These are phyloP conservation scores for Listrodromus nycthemerus DNA, from an alignment of 2,888 invertebrate species.

Conservation along the genomic window DNA sequence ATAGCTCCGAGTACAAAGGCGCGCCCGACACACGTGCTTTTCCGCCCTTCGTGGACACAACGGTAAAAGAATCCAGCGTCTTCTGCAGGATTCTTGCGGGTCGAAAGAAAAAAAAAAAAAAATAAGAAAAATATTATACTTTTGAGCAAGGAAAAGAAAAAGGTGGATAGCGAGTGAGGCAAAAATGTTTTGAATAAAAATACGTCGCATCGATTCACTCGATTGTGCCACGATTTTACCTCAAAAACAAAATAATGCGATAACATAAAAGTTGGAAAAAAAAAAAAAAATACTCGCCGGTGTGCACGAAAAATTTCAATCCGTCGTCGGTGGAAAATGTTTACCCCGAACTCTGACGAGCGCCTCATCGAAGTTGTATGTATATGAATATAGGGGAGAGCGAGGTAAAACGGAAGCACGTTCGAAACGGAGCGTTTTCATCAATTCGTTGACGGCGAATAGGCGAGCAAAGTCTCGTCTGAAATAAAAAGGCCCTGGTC, in stretches of 20 bases:
- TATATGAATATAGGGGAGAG: not conserved
- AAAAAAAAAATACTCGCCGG: constrained; percentile 21
- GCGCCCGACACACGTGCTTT: constrained; percentile 44
- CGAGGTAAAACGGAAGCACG: too few relatives aligned
- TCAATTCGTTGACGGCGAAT: too few relatives aligned
- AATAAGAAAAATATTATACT: not conserved
- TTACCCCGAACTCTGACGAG: constrained; percentile 33
- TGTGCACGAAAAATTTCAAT: constrained; percentile 32
- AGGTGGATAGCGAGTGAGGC: not conserved
- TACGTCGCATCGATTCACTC: not conserved
- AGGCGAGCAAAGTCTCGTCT: too few relatives aligned
- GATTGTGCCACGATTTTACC: constrained; percentile 12
- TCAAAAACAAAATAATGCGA: not conserved
- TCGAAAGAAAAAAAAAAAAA: constrained; percentile 4
- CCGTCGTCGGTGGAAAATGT: constrained; percentile 34
- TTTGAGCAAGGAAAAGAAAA: not conserved
- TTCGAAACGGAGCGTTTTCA: too few relatives aligned
- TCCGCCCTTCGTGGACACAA: constrained; percentile 43
- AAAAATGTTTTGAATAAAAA: not conserved
- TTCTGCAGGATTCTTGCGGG: constrained; percentile 33
- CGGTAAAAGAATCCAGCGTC: constrained; percentile 51
- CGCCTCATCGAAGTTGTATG: constrained; percentile 8
- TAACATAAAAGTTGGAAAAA: not conserved
- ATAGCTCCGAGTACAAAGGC: constrained; percentile 53
- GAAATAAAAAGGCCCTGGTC: too few relatives aligned